Conservation (phyloP, 2,797 vertebrate species). For the Gallirallus australis region DNA sequence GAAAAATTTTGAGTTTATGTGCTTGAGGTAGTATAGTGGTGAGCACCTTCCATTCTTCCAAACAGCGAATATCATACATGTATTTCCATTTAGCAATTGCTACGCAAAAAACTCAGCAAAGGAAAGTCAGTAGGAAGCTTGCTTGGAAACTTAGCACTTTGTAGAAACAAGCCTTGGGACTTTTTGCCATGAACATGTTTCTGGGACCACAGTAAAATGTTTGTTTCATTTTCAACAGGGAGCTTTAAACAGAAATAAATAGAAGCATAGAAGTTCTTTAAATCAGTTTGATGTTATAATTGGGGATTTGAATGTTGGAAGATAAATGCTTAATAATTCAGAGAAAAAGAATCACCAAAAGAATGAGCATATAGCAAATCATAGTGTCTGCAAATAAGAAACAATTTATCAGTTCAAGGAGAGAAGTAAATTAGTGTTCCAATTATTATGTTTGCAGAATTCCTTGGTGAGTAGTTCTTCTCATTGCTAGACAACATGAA, state of each 20-base stretch:
- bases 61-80: neutral
- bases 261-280: constrained; percentile 5
- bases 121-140: neutral
- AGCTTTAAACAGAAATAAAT: constrained; percentile 33
- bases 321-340: constrained; percentile 60
- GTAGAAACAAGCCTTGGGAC: neutral
- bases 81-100: neutral
- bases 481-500: constrained; percentile 33
- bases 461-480: constrained; percentile 49
- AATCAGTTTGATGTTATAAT: constrained; percentile 42
- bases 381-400: constrained; percentile 32
- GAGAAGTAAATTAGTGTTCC: constrained; percentile 54
- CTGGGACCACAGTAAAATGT: neutral
- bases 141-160: neutral
- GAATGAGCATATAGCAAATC: neutral
- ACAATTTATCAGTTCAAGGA: constrained; percentile 45
- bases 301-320: constrained; percentile 13
- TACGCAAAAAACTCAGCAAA: neutral
- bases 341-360: neutral
- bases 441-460: constrained; percentile 59
- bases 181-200: neutral
- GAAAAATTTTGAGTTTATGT: neutral
- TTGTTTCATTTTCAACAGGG: constrained; percentile 11
- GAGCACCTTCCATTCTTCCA: neutral
- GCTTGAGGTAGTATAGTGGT: neutral